These are phyloP conservation scores for Agapornis canus DNA, from an alignment of 2,797 vertebrate species.

Conservation along the genomic window DNA sequence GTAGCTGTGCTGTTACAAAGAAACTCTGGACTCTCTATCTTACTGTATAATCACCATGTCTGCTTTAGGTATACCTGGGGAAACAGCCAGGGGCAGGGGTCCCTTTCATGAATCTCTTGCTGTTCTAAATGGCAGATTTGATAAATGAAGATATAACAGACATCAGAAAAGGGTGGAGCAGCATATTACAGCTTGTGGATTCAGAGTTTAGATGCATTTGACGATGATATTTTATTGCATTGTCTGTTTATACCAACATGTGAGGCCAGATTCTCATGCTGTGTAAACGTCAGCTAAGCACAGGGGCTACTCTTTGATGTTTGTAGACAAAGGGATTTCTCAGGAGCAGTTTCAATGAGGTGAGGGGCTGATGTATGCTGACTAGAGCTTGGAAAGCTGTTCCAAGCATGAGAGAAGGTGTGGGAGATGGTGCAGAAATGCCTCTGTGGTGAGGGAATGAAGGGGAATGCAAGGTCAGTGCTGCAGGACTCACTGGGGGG, in stretches of 20 bases:
- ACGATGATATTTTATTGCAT: neutral
- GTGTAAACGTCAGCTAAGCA: neutral
- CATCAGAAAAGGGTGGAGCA: neutral
- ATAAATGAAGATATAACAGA: neutral
- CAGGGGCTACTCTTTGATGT: conserved; percentile 51
- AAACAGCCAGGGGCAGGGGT: neutral
- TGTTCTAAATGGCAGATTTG: neutral
- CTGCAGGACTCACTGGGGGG: conserved; percentile 1
- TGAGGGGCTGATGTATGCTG: conserved; percentile 64
- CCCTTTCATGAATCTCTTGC: neutral
- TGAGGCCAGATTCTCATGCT: neutral
- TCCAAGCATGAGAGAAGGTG: conserved; percentile 65
- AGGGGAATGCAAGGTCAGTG: conserved; percentile 61
- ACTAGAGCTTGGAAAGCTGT: conserved; percentile 64
- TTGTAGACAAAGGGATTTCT: conserved; percentile 56
- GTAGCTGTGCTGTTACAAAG: neutral
- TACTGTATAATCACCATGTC: neutral
- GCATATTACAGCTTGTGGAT: neutral
- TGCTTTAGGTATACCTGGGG: conserved; percentile 7
- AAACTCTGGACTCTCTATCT: neutral
- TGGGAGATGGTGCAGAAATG: conserved; percentile 71
- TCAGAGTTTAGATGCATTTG: conserved; percentile 19
- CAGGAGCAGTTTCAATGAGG: conserved; percentile 62
- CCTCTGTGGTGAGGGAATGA: conserved; percentile 67
- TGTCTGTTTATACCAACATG: neutral